phyloP scores from a whole-genome alignment of 2,113 vertebrate species.

The Semicossyphus pulcher region DNA sequence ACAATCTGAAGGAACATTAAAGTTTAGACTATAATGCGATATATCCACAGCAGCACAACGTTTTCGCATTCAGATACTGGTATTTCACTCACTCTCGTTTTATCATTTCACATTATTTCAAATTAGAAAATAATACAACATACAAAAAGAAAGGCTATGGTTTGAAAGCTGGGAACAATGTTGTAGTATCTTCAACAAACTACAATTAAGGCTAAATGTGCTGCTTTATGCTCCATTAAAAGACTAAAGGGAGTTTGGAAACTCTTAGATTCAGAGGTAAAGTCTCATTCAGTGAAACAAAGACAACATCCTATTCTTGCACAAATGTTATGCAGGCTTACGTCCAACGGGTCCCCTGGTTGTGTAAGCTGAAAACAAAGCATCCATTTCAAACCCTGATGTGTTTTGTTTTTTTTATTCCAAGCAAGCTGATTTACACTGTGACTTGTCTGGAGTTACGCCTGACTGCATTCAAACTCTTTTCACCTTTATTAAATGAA shows the following conservation, averaged over 20 bases:
- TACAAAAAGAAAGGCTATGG: not conserved
- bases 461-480: constrained; percentile 68
- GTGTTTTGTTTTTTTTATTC: constrained; percentile 28
- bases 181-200: not conserved
- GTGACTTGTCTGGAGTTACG: constrained; percentile 71
- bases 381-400: constrained; percentile 63
- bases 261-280: constrained; percentile 46
- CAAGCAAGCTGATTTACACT: constrained; percentile 69
- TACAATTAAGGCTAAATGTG: not conserved
- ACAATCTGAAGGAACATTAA: constrained; percentile 43
- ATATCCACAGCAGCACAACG: not conserved
- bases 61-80: constrained; percentile 6
- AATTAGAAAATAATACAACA: not conserved
- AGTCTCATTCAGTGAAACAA: constrained; percentile 47
- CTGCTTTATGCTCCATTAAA: not conserved
- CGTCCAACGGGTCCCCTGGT: constrained; percentile 78
- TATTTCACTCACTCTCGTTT: not conserved
- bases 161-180: too few relatives aligned
- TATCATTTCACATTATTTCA: not conserved
- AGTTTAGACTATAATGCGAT: not conserved
- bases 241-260: constrained; percentile 21
- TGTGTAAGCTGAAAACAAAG: constrained; percentile 78
- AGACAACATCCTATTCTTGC: constrained; percentile 78
- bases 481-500: constrained; percentile 60
- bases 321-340: constrained; percentile 75